Conservation (phyloP, 1,140 invertebrate species). For the Araneus ventricosus region DNA sequence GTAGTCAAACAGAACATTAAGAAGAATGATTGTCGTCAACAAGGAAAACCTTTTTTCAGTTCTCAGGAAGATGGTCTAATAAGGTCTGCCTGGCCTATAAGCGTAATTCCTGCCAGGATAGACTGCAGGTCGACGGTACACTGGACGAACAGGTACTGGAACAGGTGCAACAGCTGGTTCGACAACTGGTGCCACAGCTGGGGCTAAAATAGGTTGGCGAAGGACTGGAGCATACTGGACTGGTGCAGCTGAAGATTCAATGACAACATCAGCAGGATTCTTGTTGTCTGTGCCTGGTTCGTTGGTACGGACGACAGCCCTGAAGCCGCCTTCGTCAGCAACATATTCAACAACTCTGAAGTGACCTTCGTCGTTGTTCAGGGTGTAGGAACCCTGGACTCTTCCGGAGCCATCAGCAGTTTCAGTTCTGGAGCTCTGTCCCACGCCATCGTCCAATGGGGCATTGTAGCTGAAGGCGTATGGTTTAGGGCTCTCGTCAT, state of each 20-base stretch:
- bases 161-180: background rate
- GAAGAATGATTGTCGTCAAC: background rate
- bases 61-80: background rate
- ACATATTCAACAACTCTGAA: constrained; percentile 56
- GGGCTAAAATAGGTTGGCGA: background rate
- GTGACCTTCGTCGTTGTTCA: constrained; percentile 67
- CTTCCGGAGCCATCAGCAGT: constrained; percentile 27
- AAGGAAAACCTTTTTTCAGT: background rate
- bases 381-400: constrained; percentile 57
- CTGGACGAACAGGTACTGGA: background rate
- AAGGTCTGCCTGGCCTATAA: background rate
- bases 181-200: background rate
- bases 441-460: constrained; percentile 53
- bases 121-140: constrained; percentile 22
- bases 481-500: constrained; percentile 47
- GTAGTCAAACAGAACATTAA: background rate
- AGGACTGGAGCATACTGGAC: background rate
- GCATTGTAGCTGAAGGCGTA: constrained; percentile 64
- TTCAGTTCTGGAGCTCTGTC: constrained; percentile 60
- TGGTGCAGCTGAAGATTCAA: constrained; percentile 30
- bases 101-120: background rate
- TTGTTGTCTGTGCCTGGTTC: constrained; percentile 60
- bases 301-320: constrained; percentile 54
- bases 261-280: constrained; percentile 49
- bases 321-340: constrained; percentile 54